Evolutionary conservation across 2,888 invertebrate genomes (phyloP).

Genomic region (Tuta absoluta): DNA sequence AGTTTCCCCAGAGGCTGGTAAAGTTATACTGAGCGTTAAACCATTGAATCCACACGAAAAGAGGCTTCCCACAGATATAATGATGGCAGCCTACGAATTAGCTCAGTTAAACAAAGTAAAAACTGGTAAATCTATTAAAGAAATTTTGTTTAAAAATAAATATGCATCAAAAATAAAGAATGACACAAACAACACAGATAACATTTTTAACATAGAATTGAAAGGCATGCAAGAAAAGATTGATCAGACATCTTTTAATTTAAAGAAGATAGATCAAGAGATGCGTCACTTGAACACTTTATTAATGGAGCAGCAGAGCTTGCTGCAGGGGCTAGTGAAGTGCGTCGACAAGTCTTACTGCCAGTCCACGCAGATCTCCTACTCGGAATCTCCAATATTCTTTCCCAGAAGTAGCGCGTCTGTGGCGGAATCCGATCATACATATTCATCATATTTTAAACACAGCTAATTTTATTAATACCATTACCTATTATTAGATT

Average conservation of each 20-base stretch:
- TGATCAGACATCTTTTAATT: slow-evolving; percentile 85
- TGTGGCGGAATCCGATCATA: slow-evolving; percentile 35
- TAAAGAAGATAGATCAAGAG: slow-evolving; percentile 85
- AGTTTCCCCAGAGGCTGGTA: slow-evolving; percentile 90
- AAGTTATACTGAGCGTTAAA: slow-evolving; percentile 90
- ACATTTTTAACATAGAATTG: slow-evolving; percentile 80
- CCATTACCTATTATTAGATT: too few species aligned
- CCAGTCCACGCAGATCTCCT: slow-evolving; percentile 46
- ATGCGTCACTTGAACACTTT: slow-evolving; percentile 84
- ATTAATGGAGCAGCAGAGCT: slow-evolving; percentile 66
- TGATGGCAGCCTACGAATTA: slow-evolving; percentile 89
- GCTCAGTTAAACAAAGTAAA: slow-evolving; percentile 87
- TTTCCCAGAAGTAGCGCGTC: slow-evolving; percentile 53
- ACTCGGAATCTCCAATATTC: slow-evolving; percentile 64
- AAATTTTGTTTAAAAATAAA: slow-evolving; percentile 80
- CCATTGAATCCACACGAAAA: slow-evolving; percentile 91
- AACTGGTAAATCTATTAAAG: slow-evolving; percentile 83
- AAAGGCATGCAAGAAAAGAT: slow-evolving; percentile 85
- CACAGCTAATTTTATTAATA: neutral
- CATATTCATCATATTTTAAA: slow-evolving; percentile 1
- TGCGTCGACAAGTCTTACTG: slow-evolving; percentile 46
- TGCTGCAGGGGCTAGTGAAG: slow-evolving; percentile 65
- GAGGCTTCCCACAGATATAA: slow-evolving; percentile 88
- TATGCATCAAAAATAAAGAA: slow-evolving; percentile 84
- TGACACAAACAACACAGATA: slow-evolving; percentile 67